Base-by-base conservation (phyloP, 1,140 invertebrate genomes). In the Temnothorax curvispinosus region DNA sequence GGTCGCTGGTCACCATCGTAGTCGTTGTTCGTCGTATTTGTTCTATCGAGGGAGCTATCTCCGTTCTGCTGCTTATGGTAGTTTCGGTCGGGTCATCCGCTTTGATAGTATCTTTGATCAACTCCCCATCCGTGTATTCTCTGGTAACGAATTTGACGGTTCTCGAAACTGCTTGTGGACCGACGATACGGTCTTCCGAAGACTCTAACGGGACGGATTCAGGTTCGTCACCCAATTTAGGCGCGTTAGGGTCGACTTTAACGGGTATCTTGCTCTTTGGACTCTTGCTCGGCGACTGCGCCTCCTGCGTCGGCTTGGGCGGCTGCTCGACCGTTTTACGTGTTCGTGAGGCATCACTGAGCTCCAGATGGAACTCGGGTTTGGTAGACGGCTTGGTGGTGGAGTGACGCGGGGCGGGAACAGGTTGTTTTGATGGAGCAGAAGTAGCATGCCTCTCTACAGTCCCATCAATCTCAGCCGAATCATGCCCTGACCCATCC, bases 401-500 rank as follows among this genome's bases (percentile, higher is more conserved):
- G 77, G 92, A 94, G 74, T 94, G 93, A 91, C 93, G 94, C 89
- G 93, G 94, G 91, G 92, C 94, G 91, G 94, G 93, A 94, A 94
- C 94, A 90, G 94, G 94, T 94, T 93, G 94, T 90, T 94, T 94
- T 94, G 94, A 93, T 89, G 94, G 92, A 94, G 93, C 92, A 92
- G 94, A 94, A 94, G 94, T 93, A 94, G 92, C 94, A 95, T 95
- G 94, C 93, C 93, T 95, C 94, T 95, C 94, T 95, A 95, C 92
- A 94, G 94, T 94, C 93, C 94, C 94, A 94, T 95, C 95, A 94
- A 94, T 95, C 89, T 95, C 94, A 95, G 94, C 94, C 93, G 94
- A 94, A 95, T 95, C 95, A 95, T 95, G 95, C 94, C 93, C 94
- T 95, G 94, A 95, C 92, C 94, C 94, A 95, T 95, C 94, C 94